Base-by-base conservation (phyloP, 1,140 invertebrate species). In the Conus ventricosus region DNA sequence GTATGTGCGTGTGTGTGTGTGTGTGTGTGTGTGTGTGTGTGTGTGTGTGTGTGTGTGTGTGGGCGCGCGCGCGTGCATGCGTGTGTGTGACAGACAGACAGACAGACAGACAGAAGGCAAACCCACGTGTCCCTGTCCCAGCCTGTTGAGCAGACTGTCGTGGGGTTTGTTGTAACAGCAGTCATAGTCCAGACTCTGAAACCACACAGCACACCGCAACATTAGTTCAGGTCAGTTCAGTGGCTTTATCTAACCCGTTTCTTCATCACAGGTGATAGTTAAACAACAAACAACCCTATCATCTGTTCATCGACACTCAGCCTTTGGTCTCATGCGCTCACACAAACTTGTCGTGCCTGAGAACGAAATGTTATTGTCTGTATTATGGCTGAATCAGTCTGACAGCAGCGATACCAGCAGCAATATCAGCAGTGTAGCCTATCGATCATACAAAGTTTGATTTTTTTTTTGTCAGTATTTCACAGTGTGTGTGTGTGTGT, bases 121-220 rank as follows among this genome's bases (percentile, higher is more conserved):
- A 89, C 91, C 90, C 54, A 92, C 91, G 60, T 91, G 87, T 51
- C 88, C 85, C 81, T 88, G 82, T 20, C 67, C 25, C 17, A 89
- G 88, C 53, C 39, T 84, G 6, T 89, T 87, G 53, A 90, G 53
- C 25, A 89, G 84, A 15, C 90, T 82, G 67, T 91, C 88, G 76
- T 89, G 91, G 11, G 91, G 91, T 88, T 91, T 91, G 85, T 92
- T 92, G 82, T 89, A 90, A 57, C 85, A 92, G 0, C 90, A 55
- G 54, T 92, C 91, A 84, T 92, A 92, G 76, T 92, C 91, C 25
- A 92, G 83, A 87, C 91, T 92, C 91, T 92, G 87, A 60, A 90
- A 75, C 11, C 63, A 67, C 13, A 54, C 13, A 54, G 0, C 27
- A 60, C 8, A 85, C 27, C 23, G 7, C 20, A 39, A 11, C 54